Conservation (phyloP, 2,113 vertebrate species). For the Centrocercus urophasianus region DNA sequence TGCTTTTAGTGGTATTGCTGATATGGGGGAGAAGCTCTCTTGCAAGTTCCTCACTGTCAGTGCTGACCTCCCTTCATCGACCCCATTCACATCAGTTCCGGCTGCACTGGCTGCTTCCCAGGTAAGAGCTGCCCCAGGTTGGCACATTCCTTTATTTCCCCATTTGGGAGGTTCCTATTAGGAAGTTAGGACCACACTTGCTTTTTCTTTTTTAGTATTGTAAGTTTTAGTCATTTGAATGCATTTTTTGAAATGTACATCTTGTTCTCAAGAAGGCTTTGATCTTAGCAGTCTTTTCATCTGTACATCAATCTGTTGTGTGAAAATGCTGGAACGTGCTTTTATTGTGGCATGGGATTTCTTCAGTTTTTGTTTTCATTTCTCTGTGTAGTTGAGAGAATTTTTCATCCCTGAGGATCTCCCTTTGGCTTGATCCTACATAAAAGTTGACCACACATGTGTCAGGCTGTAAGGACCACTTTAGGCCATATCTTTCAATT, state of each 20-base stretch:
- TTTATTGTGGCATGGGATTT: conserved; percentile 29
- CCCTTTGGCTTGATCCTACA: conserved; percentile 27
- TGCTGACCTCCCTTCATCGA: neutral
- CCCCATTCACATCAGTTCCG: neutral
- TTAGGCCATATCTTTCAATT: conserved; percentile 51
- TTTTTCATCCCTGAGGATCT: conserved; percentile 41
- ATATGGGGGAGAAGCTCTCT: neutral
- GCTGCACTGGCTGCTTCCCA: neutral
- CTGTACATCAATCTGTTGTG: conserved; percentile 44
- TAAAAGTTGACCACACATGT: conserved; percentile 51
- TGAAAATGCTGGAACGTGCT: conserved; percentile 36
- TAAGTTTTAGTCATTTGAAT: conserved; percentile 15
- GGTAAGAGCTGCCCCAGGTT: neutral
- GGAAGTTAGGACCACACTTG: neutral
- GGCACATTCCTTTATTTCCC: neutral
- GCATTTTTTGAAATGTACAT: neutral
- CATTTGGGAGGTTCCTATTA: neutral
- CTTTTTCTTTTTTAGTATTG: neutral
- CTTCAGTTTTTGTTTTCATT: neutral
- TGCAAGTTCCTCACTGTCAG: neutral
- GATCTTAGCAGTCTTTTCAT: conserved; percentile 69
- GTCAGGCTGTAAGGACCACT: conserved; percentile 37
- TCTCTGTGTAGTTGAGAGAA: conserved; percentile 36
- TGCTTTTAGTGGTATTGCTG: neutral
- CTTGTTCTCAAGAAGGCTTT: conserved; percentile 55